Conservation (phyloP, 1,140 invertebrate genomes). For the Nymphalis io region DNA sequence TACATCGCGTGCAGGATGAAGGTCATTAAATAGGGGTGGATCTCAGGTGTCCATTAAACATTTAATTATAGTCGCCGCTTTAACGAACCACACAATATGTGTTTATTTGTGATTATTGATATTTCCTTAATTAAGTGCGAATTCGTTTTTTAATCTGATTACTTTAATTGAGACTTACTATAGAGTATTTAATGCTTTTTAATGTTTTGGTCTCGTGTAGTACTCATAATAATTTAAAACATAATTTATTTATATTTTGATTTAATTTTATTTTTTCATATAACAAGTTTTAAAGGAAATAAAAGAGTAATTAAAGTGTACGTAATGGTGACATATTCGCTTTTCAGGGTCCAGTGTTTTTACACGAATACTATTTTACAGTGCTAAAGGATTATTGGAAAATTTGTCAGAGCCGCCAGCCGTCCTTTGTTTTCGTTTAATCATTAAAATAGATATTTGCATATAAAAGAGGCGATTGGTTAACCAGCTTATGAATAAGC, state of each 20-base stretch:
- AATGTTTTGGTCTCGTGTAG: not conserved
- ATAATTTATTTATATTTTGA: not conserved
- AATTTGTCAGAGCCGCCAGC: slow-evolving; percentile 57
- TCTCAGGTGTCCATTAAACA: slow-evolving; percentile 24
- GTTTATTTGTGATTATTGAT: not conserved
- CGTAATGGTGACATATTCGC: slow-evolving; percentile 43
- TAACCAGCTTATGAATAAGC: slow-evolving; percentile 6
- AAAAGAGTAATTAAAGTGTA: slow-evolving; percentile 46
- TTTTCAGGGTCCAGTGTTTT: slow-evolving; percentile 48
- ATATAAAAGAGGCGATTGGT: slow-evolving; percentile 18
- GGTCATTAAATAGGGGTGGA: slow-evolving; percentile 38
- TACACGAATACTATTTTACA: slow-evolving; percentile 56
- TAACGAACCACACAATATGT: not conserved
- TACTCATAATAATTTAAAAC: not conserved
- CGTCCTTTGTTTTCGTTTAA: slow-evolving; percentile 55
- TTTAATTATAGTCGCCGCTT: not conserved
- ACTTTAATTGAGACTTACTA: too few relatives aligned
- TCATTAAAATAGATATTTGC: slow-evolving; percentile 46
- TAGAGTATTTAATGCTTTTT: too few relatives aligned
- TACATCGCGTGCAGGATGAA: slow-evolving; percentile 30
- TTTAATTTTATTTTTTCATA: not conserved
- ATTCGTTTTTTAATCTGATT: not conserved
- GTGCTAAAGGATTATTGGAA: slow-evolving; percentile 64
- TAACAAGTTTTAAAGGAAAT: not conserved
- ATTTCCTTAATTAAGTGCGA: not conserved